Evolutionary conservation across 2,113 vertebrate species (phyloP).

Genomic region (Pantherophis guttatus): DNA sequence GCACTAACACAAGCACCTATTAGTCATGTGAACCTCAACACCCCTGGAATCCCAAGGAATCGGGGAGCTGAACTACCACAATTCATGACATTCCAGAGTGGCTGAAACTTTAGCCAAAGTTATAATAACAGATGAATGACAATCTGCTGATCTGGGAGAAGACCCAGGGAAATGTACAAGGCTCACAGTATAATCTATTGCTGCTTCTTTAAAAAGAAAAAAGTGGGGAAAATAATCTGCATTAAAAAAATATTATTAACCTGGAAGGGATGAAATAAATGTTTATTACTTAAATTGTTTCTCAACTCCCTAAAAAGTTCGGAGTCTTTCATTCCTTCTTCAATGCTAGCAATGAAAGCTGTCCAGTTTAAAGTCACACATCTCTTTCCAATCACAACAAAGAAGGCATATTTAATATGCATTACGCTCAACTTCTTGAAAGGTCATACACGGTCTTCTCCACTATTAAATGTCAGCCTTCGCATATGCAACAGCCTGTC

Average conservation of each 20-base stretch:
- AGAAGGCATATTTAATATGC: conserved; percentile 46
- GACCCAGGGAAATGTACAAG: not conserved
- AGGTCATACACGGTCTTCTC: conserved; percentile 31
- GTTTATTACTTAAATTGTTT: not conserved
- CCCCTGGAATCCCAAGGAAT: not conserved
- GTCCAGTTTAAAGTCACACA: conserved; percentile 35
- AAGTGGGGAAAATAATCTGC: not conserved
- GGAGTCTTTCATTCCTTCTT: conserved; percentile 9
- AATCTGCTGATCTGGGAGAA: not conserved
- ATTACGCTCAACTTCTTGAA: conserved; percentile 34
- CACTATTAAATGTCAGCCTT: conserved; percentile 34
- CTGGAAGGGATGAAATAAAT: not conserved
- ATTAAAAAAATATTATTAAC: not conserved
- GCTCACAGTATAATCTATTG: not conserved
- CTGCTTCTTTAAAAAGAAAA: not conserved
- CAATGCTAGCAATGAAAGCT: conserved; percentile 19
- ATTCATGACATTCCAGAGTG: not conserved
- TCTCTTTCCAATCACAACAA: conserved; percentile 40
- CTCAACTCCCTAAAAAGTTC: not conserved
- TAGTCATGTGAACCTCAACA: not conserved
- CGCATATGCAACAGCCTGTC: conserved; percentile 7
- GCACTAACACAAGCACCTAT: not conserved
- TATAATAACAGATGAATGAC: not conserved
- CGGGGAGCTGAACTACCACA: not conserved
- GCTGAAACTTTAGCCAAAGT: not conserved